phyloP scores from a whole-genome alignment of 23 tunicate species.

The Diplosoma virens region DNA sequence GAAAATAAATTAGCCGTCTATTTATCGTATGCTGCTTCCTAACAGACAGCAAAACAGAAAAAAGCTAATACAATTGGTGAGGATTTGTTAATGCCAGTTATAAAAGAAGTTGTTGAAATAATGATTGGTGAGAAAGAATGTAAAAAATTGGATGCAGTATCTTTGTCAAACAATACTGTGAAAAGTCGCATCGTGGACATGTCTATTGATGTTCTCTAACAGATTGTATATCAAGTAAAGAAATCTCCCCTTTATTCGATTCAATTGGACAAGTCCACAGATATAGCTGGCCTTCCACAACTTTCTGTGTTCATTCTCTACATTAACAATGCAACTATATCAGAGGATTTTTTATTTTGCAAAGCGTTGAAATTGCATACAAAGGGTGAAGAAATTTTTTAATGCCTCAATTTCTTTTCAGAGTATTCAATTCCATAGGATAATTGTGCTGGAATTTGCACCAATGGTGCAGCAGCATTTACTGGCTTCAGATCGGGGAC shows the following conservation, averaged over 20 bases:
- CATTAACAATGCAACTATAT: slow-evolving; percentile 22
- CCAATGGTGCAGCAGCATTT: slow-evolving; percentile 40
- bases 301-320: slow-evolving; percentile 30
- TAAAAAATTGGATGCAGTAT: slow-evolving; percentile 35
- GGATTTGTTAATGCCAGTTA: too few species aligned
- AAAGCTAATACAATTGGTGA: too few species aligned
- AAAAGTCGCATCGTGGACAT: slow-evolving; percentile 34
- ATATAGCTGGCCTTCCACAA: slow-evolving; percentile 27
- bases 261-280: slow-evolving; percentile 28
- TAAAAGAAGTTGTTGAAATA: too few species aligned
- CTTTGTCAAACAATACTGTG: slow-evolving; percentile 30
- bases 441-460: slow-evolving; percentile 35
- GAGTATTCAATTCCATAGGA: slow-evolving; percentile 31
- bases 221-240: slow-evolving; percentile 25
- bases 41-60: too few species aligned
- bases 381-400: slow-evolving; percentile 23
- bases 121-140: slow-evolving; percentile 42
- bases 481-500: slow-evolving; percentile 22
- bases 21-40: too few species aligned
- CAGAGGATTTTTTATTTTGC: slow-evolving; percentile 41
- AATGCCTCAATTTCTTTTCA: slow-evolving; percentile 25
- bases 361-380: slow-evolving; percentile 27
- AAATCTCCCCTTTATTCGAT: slow-evolving; percentile 24
- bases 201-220: slow-evolving; percentile 34
- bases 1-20: too few species aligned